These are phyloP conservation scores for Microcaecilia unicolor DNA, from an alignment of 2,797 vertebrate species.

Conservation along the genomic window DNA sequence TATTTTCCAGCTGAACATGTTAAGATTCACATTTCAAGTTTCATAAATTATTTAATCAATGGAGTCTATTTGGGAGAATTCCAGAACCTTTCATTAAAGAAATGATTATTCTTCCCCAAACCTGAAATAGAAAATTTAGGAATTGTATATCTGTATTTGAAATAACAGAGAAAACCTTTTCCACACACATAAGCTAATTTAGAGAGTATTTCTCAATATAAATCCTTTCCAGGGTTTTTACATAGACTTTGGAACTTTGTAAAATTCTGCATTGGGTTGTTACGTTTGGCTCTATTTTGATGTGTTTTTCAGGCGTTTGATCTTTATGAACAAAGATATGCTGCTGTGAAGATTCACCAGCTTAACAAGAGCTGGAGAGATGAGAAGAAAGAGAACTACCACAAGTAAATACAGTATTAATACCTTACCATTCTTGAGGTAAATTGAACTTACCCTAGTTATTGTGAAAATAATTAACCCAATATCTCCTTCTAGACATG, in stretches of 20 bases:
- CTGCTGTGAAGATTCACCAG: conserved; percentile 98
- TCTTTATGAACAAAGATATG: conserved; percentile 94
- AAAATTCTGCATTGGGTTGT: neutral
- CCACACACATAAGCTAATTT: no score
- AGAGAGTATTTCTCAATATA: no score
- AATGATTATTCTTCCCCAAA: no score
- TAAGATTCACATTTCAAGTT: no score
- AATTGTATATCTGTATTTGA: no score
- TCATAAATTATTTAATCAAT: no score
- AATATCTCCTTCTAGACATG: conserved; percentile 70
- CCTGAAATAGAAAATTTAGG: neutral
- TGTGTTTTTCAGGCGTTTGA: conserved; percentile 81
- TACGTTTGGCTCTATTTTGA: conserved; percentile 6
- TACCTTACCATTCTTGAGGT: conserved; percentile 18
- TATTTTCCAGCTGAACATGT: no score
- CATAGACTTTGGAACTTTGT: no score
- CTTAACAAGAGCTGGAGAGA: conserved; percentile 99
- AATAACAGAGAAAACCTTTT: no score
- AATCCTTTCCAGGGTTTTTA: no score
- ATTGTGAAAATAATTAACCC: conserved; percentile 25
- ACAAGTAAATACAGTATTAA: conserved; percentile 83
- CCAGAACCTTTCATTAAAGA: no score
- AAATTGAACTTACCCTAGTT: conserved; percentile 16
- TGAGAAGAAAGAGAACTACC: conserved; percentile 98
- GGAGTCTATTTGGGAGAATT: no score